phyloP scores from a whole-genome alignment of 2,113 vertebrate genomes.

The Amazona guildingii region DNA sequence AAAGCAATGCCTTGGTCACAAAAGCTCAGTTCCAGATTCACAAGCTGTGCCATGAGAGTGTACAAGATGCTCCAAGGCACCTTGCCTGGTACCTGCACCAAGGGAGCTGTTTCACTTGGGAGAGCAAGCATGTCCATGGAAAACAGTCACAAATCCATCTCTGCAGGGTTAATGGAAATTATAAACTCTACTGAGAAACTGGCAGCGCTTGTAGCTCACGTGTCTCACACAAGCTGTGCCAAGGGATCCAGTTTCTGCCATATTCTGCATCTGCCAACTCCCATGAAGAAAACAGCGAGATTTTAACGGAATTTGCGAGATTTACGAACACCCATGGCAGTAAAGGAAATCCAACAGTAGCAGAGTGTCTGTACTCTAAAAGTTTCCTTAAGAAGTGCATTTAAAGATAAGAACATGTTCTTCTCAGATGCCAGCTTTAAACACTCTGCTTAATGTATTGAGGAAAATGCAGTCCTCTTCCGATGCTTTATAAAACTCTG shows the following conservation, averaged over 20 bases:
- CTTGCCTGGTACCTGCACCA: not conserved
- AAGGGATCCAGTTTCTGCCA: slow-evolving; percentile 53
- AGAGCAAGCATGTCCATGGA: not conserved
- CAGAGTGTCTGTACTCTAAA: not conserved
- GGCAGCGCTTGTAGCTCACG: slow-evolving; percentile 26
- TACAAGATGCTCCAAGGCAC: not conserved
- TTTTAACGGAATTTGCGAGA: not conserved
- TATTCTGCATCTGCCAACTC: slow-evolving; percentile 22
- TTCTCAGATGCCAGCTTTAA: not conserved
- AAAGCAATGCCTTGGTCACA: not conserved
- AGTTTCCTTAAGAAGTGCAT: not conserved
- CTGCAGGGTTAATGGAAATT: slow-evolving; percentile 37
- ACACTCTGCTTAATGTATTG: not conserved
- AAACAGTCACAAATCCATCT: not conserved
- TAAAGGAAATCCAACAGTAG: not conserved
- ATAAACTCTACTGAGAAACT: slow-evolving; percentile 26
- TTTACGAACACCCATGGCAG: not conserved
- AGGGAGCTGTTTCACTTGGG: not conserved
- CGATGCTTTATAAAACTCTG: not conserved
- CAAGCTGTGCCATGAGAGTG: not conserved
- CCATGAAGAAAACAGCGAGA: slow-evolving; percentile 34
- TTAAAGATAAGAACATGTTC: not conserved
- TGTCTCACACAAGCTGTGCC: slow-evolving; percentile 36
- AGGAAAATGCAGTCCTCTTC: not conserved
- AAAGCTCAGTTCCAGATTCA: not conserved